Evolutionary conservation across 2,888 invertebrate species (phyloP), one percentile per base, ranked within the genome.

Genomic region (Tribolium freemani): DNA sequence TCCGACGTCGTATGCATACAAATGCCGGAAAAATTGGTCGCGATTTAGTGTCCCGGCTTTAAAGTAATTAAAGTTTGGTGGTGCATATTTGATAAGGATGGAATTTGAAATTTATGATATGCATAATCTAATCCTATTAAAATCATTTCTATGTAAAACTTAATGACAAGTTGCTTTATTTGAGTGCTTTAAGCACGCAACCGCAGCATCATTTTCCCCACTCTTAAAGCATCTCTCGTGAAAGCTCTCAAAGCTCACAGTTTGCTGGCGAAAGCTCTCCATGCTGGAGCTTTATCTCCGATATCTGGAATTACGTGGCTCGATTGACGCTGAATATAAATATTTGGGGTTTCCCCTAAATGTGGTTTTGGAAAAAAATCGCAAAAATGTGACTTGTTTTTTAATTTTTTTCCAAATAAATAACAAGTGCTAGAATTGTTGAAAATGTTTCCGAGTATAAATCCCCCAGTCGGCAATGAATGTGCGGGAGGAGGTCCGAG

Each of bases 381-480:
- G 16, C 16, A 16, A 20, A 51, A 51, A 10, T 16, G 53, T 13
- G 21, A 26, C 16, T 10, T 13, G 16, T 51, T 51, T 45, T 16
- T 8, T 45, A 3, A 45, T 45, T 45, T 11, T 13, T 48, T 48
- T n/a, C n/a, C 3, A 11, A 48, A 48, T 48, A 48, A 45, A 45
- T 10, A 3, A 45, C 13, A 57, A 13, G 10, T 57, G 60, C 60
- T 45, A 20, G 8, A n/a, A 44, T 38, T 58, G 68, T 21, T 58
- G 9, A 31, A 73, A 73, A 75, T 77, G 77, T 77, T 77, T 56
- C 71, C 77, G 10, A 77, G 75, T 64, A 73, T 76, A 67, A 76
- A 76, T 66, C 75, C 75, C 13, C 54, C 70, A 10, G 72, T 71
- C 26, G 70, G 20, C 51, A 71, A 71, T 68, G 72, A 72, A 56